Base-by-base conservation (phyloP, 2,888 invertebrate species). In the Drosophila yooni region DNA sequence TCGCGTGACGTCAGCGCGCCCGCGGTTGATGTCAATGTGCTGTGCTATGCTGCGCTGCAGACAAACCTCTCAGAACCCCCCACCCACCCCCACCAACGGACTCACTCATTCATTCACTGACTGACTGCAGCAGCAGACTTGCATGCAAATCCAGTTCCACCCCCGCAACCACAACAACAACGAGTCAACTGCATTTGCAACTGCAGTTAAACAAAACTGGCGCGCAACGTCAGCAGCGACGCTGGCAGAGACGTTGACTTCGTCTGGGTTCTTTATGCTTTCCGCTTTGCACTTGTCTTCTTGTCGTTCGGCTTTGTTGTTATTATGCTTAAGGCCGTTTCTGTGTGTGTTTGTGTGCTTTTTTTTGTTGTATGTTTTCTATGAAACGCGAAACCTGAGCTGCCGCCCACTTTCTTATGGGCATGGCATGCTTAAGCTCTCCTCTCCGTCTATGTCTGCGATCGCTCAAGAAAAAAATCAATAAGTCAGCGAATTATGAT, bases 271-370 rank as follows among this genome's bases (percentile, higher is more conserved):
- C 71, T 82, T 79, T 74, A 77, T 81, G 82, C 81, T 82, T 76
- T 89, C 85, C 85, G 85, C 78, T 85, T 85, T 88, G 72, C 89
- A 89, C 88, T 85, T 85, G 83, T 88, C 79, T 82, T 88, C 88
- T 70, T 76, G 85, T 71, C 88, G 71, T 60, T 67, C 63, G 71
- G 38, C 67, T 66, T 67, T 70, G 63, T 62, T 63, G 43, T 76
- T 68, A 64, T 73, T 82, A 89, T 88, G 89, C 79, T 88, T 83
- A 89, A 79, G 83, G 84, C 69, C 87, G 81, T 83, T 46, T 46
- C 46, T 13, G 36, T 36, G 34, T 36, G 15, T 36, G 43, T 21
- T 15, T 46, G 15, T 46, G 8, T 46, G 15, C 7, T 15, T 46
- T 36, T 15, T 46, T 15, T 89, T 83, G 84, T 87, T 70, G 65